These are phyloP conservation scores for Aradus depressus DNA, from an alignment of 2,888 invertebrate genomes.

Conservation along the genomic window DNA sequence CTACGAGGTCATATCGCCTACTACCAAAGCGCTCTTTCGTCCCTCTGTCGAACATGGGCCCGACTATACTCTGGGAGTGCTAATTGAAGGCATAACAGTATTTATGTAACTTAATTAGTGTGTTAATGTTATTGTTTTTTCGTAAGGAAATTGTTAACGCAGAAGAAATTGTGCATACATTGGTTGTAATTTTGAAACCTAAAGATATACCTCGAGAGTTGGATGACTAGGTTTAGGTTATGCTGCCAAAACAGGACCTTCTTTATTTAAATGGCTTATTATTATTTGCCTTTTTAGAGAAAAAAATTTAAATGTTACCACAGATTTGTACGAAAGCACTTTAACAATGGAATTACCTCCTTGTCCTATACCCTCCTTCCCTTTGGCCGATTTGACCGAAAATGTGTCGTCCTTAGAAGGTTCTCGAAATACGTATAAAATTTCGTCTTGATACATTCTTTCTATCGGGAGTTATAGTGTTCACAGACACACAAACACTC, in stretches of 20 bases:
- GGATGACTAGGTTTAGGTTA: slow-evolving; percentile 78
- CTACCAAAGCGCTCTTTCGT: too few species aligned
- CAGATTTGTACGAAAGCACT: slow-evolving; percentile 73
- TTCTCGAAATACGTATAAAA: too few species aligned
- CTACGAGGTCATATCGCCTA: too few species aligned
- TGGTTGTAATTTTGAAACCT: slow-evolving; percentile 66
- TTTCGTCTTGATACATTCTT: too few species aligned
- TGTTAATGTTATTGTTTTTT: neutral
- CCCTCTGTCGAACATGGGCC: too few species aligned
- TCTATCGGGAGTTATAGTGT: too few species aligned
- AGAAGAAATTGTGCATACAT: slow-evolving; percentile 69
- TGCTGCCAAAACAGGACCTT: slow-evolving; percentile 89
- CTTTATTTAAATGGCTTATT: slow-evolving; percentile 82
- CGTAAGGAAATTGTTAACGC: slow-evolving; percentile 61
- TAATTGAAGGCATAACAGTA: neutral
- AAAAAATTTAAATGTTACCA: slow-evolving; percentile 75
- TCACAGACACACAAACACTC: too few species aligned
- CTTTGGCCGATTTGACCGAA: too few species aligned
- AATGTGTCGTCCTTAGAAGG: too few species aligned
- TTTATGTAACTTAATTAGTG: neutral
- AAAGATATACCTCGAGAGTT: slow-evolving; percentile 78
- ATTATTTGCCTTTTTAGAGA: slow-evolving; percentile 79
- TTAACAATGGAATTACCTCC: slow-evolving; percentile 65
- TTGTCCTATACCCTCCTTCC: too few species aligned
- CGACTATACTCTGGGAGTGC: too few species aligned